Conservation (phyloP, 92 coral and sea anemone genomes). For the Diadumene lineata region DNA sequence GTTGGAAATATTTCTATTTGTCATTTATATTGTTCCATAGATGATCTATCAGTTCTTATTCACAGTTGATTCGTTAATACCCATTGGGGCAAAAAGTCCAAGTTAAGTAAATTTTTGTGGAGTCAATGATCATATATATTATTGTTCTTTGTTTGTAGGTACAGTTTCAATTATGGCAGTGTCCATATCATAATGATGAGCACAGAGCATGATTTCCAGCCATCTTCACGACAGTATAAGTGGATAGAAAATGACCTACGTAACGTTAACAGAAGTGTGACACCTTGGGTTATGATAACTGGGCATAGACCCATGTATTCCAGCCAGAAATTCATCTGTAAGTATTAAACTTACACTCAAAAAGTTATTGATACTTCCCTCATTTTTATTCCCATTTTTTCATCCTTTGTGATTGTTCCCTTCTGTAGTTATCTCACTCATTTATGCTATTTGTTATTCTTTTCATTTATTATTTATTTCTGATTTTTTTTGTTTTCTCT, state of each 20-base stretch:
- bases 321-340: conserved; percentile 67
- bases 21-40: too few relatives aligned
- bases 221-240: conserved; percentile 75
- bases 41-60: too few relatives aligned
- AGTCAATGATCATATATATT: too few relatives aligned
- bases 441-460: too few relatives aligned
- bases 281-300: conserved; percentile 89
- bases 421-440: too few relatives aligned
- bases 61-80: too few relatives aligned
- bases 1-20: too few relatives aligned
- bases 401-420: neutral
- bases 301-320: conserved; percentile 99
- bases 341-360: conserved; percentile 1
- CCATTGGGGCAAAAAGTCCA: too few relatives aligned
- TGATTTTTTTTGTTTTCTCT: too few relatives aligned
- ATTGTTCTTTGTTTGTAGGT: conserved; percentile 50
- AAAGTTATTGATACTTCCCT: neutral
- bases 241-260: conserved; percentile 90
- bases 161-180: conserved; percentile 92
- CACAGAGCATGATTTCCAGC: conserved; percentile 88
- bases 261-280: conserved; percentile 74
- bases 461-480: too few relatives aligned
- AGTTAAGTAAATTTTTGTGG: too few relatives aligned
- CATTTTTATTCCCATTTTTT: neutral
- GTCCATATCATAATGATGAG: conserved; percentile 96